phyloP scores from a whole-genome alignment of 2,797 vertebrate species.

The Poecilia velifera region DNA sequence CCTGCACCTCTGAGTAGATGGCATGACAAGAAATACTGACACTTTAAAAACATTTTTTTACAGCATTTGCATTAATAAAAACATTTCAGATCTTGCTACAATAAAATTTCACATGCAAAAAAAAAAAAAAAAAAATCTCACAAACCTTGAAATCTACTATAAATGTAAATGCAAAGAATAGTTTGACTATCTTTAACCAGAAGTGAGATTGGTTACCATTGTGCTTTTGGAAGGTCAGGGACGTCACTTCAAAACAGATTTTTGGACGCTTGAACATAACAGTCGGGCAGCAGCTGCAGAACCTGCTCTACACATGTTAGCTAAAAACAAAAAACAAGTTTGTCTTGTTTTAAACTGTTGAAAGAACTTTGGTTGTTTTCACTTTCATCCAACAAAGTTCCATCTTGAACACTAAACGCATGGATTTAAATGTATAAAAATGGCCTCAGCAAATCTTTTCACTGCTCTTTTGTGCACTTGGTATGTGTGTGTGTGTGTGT shows the following conservation, averaged over 20 bases:
- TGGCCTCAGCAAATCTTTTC: neutral
- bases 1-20: neutral
- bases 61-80: neutral
- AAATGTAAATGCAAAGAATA: neutral
- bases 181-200: neutral
- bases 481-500: too few relatives aligned
- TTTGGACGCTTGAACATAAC: neutral
- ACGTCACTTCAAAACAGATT: neutral
- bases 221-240: neutral
- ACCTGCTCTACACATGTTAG: neutral
- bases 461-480: slow-evolving; percentile 3
- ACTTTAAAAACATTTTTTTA: neutral
- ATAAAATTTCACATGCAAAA: neutral
- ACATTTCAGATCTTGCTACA: too few relatives aligned
- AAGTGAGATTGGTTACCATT: neutral
- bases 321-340: neutral
- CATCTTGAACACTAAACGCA: too few relatives aligned
- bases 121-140: neutral
- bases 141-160: neutral
- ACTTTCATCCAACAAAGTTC: neutral
- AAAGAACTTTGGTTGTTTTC: neutral
- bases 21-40: neutral
- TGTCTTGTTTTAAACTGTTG: neutral
- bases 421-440: too few relatives aligned
- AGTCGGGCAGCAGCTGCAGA: neutral